These are phyloP conservation scores for Dryoscopus gambensis DNA, from an alignment of 2,113 vertebrate genomes.

Conservation along the genomic window DNA sequence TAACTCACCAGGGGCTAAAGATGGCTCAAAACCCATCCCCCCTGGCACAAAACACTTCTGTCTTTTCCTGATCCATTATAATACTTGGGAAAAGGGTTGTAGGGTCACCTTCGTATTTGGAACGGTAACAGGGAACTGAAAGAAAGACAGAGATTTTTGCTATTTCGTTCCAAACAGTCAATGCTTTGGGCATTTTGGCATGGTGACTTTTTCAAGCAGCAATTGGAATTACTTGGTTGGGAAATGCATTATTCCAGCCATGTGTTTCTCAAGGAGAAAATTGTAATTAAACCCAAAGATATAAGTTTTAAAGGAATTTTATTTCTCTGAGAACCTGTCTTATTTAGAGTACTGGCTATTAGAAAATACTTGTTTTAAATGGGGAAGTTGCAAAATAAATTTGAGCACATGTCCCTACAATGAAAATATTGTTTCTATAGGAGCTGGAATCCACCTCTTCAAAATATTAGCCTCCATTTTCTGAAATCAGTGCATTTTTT, in stretches of 20 bases:
- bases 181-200: not conserved
- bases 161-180: not conserved
- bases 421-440: not conserved
- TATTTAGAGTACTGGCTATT: not conserved
- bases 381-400: not conserved
- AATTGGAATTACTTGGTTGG: not conserved
- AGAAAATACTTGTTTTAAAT: not conserved
- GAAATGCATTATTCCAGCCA: not conserved
- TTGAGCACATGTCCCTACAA: not conserved
- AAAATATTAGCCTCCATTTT: not conserved
- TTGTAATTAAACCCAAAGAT: not conserved
- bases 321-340: not conserved
- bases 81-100: not conserved
- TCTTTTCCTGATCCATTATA: not conserved
- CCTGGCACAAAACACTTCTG: not conserved
- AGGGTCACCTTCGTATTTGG: not conserved
- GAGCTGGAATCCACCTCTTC: not conserved
- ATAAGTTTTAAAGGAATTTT: not conserved
- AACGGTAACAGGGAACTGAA: not conserved
- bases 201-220: not conserved
- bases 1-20: not conserved
- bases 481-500: not conserved
- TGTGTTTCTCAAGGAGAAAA: not conserved
- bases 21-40: not conserved
- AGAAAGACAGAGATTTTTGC: not conserved